Evolutionary conservation across 1,140 invertebrate genomes (phyloP).

Genomic region (Cyphomyrmex costatus): DNA sequence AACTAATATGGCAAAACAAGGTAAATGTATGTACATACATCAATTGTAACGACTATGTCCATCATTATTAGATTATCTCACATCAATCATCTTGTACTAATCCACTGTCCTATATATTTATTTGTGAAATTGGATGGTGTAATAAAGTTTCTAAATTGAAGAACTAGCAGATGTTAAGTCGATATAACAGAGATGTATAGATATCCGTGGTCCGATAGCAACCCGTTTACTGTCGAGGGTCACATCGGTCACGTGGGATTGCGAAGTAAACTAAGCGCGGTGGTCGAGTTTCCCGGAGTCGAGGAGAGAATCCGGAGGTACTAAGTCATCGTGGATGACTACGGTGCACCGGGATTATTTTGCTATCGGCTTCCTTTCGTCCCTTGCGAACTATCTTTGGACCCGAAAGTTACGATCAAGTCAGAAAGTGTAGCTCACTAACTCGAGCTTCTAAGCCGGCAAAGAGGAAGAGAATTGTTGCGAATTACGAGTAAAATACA

Average conservation of each 20-base stretch:
- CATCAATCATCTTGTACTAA: not conserved
- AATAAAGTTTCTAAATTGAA: constrained; percentile 13
- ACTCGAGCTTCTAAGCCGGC: not conserved
- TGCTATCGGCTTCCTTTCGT: constrained; percentile 39
- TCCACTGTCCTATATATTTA: not conserved
- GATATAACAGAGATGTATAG: constrained; percentile 28
- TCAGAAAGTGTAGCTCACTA: constrained; percentile 15
- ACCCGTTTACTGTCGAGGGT: constrained; percentile 1
- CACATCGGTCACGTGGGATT: constrained; percentile 38
- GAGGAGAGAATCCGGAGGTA: constrained; percentile 38
- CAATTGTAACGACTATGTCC: not conserved
- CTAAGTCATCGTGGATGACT: constrained; percentile 54
- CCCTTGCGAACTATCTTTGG: constrained; percentile 11
- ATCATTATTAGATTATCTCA: not conserved
- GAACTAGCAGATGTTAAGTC: not conserved
- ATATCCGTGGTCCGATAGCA: constrained; percentile 27
- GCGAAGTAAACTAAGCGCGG: constrained; percentile 30
- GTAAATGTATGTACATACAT: no score
- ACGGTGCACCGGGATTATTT: constrained; percentile 54
- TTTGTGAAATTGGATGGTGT: not conserved
- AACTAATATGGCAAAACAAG: no score
- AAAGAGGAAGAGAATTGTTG: not conserved
- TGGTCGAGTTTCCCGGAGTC: constrained; percentile 48
- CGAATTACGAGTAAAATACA: not conserved
- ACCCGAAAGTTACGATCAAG: constrained; percentile 30